These are phyloP conservation scores for Lasioglossum marginatum DNA, from an alignment of 2,888 invertebrate species.

Conservation along the genomic window DNA sequence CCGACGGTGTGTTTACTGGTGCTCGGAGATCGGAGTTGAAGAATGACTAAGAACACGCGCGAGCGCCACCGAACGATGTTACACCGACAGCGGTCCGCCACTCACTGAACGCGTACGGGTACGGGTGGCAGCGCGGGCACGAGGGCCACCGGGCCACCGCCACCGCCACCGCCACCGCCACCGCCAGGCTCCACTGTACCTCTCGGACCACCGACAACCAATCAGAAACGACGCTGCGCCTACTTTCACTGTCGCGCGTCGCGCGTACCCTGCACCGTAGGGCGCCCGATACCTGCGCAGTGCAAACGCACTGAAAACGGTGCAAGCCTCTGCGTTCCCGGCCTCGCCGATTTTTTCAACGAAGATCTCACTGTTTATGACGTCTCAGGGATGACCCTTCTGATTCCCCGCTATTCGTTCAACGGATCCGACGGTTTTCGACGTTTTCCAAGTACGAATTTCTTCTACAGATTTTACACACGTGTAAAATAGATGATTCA, in stretches of 20 bases:
- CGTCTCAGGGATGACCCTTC: neutral
- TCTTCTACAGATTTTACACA: no score
- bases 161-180: no score
- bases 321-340: neutral
- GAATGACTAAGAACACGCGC: constrained; percentile 19
- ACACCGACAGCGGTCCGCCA: constrained; percentile 76
- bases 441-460: neutral
- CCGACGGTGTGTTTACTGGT: neutral
- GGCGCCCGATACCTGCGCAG: constrained; percentile 66
- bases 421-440: no score
- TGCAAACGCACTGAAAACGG: constrained; percentile 40
- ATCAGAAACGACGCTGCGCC: constrained; percentile 38
- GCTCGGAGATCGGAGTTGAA: neutral
- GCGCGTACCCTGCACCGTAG: constrained; percentile 67
- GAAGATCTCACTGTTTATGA: neutral
- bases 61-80: constrained; percentile 25
- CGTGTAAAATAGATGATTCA: neutral
- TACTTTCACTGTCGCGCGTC: constrained; percentile 80
- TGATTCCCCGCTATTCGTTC: neutral
- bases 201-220: constrained; percentile 47
- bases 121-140: constrained; percentile 26
- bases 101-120: constrained; percentile 75
- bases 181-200: constrained; percentile 62
- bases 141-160: no score
- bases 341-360: constrained; percentile 29